Base-by-base conservation (phyloP, 2,113 vertebrate genomes). In the Uria aalge region DNA sequence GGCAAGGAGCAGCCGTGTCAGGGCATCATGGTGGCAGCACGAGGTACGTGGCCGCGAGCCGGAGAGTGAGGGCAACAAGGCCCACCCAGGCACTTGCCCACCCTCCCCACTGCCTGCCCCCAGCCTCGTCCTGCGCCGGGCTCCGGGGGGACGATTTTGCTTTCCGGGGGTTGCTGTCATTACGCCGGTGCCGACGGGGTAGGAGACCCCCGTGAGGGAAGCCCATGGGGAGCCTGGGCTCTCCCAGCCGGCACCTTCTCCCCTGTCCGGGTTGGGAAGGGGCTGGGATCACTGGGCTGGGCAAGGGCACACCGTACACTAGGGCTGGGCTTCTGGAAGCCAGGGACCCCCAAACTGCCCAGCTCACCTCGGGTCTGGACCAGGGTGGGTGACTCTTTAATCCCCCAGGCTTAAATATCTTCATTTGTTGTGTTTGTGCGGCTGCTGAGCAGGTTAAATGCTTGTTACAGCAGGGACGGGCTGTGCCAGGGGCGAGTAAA, bases 141-240 rank as follows among this genome's bases (percentile, higher is more conserved):
- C 9, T 6, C 18, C 2, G 0, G 43, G 30, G 55, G 41, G 17
- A 76, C 50, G 23, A 6, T 26, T 55, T 55, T 19, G 2, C 45
- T 74, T 40, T n/a, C 53, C 45, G 8, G 1, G 19, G 41, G n/a
- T 57, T 0, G 0, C 69, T 74, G 59, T 24, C 1, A 0, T 29
- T 19, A 43, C 13, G 0, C 9, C 36, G 7, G 27, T 26, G 23
- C 63, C 57, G 12, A 1, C 0, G 0, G 85, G 13, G 41, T 27
- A 24, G 71, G 17, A 57, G 60, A 55, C 2, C 43, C 47, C 34
- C 8, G 32, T 1, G 2, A 10, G 55, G 27, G 66, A 17, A 82
- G 50, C n/a, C 83, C 62, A 2, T 0, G 2, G 56, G 9, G 10
- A 45, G 27, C 34, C 7, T 55, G 64, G 9, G 43, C 22, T 73